Base-by-base conservation (phyloP, 2,888 invertebrate species). In the Dynastes grantii region DNA sequence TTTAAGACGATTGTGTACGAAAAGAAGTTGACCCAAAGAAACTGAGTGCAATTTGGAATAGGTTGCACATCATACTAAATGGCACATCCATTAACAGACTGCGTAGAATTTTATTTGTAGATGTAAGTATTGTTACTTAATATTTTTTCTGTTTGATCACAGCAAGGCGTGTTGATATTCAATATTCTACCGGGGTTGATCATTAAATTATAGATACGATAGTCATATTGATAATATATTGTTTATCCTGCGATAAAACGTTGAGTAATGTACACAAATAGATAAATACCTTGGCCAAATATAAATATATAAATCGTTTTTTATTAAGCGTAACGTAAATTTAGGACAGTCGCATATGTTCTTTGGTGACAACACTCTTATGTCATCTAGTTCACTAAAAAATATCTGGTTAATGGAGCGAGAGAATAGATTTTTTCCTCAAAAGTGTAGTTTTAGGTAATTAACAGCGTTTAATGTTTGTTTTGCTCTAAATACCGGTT, bases 71-170 rank as follows among this genome's bases (percentile, higher is more conserved):
- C 13, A 53, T 45, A 22, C 8, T 58, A 58, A 58, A 58, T 58
- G 55, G 55, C 55, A 58, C n/a, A 22, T 22, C 8, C 22, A 58
- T 22, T 27, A 5, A 58, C 0, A 45, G 22, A 58, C 55, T 22
- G 22, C 16, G 22, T 8, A 22, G 22, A 9, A 58, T 27, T 61
- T 61, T 61, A 32, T 63, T 63, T 63, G 32, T 63, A 63, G n/a
- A 63, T 32, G 63, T 63, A 63, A 63, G 63, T 63, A 63, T 11
- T 58, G 55, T 58, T 22, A 58, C 27, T 58, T 58, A 58, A 5
- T 58, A 22, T 22, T 16, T 16, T 37, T 5, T 58, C 2, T 45
- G 22, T 58, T 58, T 22, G 55, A 58, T 58, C n/a, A 22, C 2
- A 22, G 8, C 11, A 27, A 63, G 63, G 13, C 32, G 63, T 63